phyloP scores from a whole-genome alignment of 1,140 invertebrate genomes.

The Papilio aristodemus region DNA sequence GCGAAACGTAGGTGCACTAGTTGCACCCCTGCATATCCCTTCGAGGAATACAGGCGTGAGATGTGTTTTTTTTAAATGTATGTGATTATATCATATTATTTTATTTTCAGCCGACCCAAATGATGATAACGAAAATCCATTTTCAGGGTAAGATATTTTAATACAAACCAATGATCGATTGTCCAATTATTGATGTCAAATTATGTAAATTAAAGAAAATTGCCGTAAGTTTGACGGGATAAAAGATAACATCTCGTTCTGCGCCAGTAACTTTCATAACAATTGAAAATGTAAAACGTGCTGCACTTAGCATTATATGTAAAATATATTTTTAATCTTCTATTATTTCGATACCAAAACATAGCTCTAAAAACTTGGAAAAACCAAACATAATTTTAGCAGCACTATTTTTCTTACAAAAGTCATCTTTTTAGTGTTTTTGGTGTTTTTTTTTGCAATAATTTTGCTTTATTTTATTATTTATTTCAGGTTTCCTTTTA shows the following conservation, averaged over 20 bases:
- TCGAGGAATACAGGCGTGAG: too few species aligned
- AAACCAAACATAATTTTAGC: background rate
- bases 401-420: background rate
- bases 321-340: background rate
- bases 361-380: background rate
- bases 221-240: too few species aligned
- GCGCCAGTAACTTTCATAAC: too few species aligned
- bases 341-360: background rate
- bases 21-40: too few species aligned
- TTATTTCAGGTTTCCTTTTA: slow-evolving; percentile 44
- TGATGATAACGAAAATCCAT: slow-evolving; percentile 14
- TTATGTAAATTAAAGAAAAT: too few species aligned
- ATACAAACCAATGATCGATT: too few species aligned
- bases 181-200: background rate
- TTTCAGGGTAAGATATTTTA: slow-evolving; percentile 23
- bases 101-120: slow-evolving; percentile 4
- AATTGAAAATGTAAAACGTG: too few species aligned
- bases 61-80: too few species aligned
- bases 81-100: background rate
- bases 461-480: slow-evolving; percentile 25
- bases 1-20: too few species aligned
- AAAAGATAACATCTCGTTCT: too few species aligned
- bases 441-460: background rate
- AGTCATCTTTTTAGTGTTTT: background rate
- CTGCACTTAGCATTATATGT: too few species aligned